These are phyloP conservation scores for Phenacoccus solenopsis DNA, from an alignment of 1,140 invertebrate species.

Conservation along the genomic window DNA sequence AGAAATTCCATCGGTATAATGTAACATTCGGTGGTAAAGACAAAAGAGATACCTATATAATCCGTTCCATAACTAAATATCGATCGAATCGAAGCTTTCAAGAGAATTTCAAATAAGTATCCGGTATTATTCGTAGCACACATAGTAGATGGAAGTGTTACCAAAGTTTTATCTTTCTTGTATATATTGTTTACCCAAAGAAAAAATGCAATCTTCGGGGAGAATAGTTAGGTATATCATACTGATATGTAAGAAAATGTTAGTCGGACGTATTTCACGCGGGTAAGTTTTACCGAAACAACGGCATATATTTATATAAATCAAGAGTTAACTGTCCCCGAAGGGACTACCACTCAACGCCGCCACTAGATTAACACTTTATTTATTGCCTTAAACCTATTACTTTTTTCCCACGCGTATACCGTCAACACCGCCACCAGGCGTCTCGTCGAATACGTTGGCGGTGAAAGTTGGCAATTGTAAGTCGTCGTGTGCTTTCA, in stretches of 20 bases:
- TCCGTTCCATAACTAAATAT: no score
- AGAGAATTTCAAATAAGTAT: no score
- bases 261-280: background rate
- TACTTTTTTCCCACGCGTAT: constrained; percentile 8
- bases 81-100: no score
- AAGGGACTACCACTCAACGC: constrained; percentile 12
- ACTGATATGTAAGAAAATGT: background rate
- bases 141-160: no score
- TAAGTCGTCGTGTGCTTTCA: no score
- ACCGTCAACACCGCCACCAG: background rate
- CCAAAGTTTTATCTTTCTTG: no score
- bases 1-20: no score
- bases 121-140: no score
- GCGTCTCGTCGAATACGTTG: background rate
- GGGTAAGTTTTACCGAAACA: background rate
- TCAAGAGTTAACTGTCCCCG: constrained; percentile 16
- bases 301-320: constrained; percentile 13
- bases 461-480: no score
- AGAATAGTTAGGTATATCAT: background rate
- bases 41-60: no score
- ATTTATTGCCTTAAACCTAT: constrained; percentile 14
- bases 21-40: no score
- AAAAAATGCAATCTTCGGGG: background rate
- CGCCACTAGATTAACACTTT: constrained; percentile 10
- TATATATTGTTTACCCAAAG: no score